Evolutionary conservation across 2,888 invertebrate species (phyloP).

Genomic region (Heliconius sara): DNA sequence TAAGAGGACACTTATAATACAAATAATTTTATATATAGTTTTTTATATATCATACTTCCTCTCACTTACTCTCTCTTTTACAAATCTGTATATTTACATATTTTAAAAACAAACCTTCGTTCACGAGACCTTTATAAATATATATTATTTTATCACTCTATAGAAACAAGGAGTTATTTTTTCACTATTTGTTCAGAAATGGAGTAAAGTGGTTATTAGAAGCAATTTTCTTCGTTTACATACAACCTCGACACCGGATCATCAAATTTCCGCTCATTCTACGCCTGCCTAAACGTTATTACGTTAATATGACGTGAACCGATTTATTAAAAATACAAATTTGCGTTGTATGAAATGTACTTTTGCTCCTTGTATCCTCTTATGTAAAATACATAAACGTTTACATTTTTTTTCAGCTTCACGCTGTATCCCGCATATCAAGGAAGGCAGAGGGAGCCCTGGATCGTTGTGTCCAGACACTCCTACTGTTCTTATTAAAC

Average conservation of each 20-base stretch:
- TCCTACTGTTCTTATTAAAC: background rate
- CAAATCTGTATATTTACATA: no score
- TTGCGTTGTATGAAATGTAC: background rate
- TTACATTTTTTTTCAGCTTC: background rate
- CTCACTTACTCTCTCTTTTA: no score
- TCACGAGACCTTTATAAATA: no score
- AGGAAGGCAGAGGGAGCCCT: background rate
- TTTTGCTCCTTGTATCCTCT: background rate
- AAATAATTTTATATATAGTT: no score
- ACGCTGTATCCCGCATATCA: background rate
- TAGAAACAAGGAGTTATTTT: background rate
- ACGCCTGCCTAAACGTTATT: constrained; percentile 34
- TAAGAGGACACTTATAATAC: no score
- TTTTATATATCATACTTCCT: no score
- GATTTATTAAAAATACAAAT: constrained; percentile 30
- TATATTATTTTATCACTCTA: no score
- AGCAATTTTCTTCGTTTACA: constrained; percentile 40
- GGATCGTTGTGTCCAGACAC: background rate
- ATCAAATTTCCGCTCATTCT: constrained; percentile 43
- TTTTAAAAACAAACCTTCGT: no score
- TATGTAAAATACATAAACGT: background rate
- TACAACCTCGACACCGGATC: constrained; percentile 38
- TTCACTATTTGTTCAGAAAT: background rate
- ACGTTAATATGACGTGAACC: constrained; percentile 33
- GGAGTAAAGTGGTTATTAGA: constrained; percentile 27